phyloP scores from a whole-genome alignment of 2,888 invertebrate species.

The Onchidella celtica region DNA sequence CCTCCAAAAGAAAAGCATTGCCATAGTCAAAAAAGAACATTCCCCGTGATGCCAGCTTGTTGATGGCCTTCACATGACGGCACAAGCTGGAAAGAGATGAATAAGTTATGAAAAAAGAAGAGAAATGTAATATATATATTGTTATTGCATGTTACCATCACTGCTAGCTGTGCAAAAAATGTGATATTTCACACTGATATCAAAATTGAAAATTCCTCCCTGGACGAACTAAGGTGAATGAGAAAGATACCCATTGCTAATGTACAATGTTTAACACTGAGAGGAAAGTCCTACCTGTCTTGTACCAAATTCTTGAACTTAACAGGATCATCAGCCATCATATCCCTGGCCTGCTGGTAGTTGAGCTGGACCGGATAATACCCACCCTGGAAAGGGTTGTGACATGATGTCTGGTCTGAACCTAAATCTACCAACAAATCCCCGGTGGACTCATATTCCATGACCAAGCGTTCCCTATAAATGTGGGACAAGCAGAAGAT shows the following conservation, averaged over 20 bases:
- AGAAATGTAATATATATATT: no score
- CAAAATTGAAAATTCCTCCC: no score
- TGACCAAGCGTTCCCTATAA: conserved; percentile 82
- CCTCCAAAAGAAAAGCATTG: conserved; percentile 85
- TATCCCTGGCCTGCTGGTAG: conserved; percentile 81
- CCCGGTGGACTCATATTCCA: conserved; percentile 81
- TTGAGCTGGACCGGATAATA: conserved; percentile 83
- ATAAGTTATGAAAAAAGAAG: not conserved
- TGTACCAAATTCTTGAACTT: conserved; percentile 82
- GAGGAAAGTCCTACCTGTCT: no score
- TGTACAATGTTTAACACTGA: no score
- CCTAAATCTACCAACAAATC: conserved; percentile 84
- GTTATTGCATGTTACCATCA: no score
- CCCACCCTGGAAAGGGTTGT: conserved; percentile 84
- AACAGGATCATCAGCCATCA: conserved; percentile 82
- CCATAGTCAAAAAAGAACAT: conserved; percentile 85
- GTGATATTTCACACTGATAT: no score
- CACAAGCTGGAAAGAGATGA: no score
- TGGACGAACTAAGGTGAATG: no score
- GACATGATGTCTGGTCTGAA: conserved; percentile 85
- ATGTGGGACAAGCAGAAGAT: not conserved
- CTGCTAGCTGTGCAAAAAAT: no score
- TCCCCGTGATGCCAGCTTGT: conserved; percentile 81
- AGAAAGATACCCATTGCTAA: no score
- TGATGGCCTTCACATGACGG: conserved; percentile 83